These are phyloP conservation scores for Ephialtes manifestator DNA, from an alignment of 2,888 invertebrate genomes.

Conservation along the genomic window DNA sequence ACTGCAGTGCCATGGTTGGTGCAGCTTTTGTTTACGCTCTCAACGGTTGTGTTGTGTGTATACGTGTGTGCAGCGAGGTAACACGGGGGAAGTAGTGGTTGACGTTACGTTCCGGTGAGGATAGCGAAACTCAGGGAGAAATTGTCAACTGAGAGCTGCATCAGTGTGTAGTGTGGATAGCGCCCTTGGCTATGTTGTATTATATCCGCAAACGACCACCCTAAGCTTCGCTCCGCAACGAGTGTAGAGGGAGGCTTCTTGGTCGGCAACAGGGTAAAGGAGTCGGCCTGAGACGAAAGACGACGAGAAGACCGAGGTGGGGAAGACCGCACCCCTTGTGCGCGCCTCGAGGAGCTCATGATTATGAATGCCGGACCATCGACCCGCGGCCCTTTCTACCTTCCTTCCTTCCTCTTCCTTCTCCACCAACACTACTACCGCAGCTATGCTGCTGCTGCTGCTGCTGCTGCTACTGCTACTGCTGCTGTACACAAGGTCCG, in stretches of 20 bases:
- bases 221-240: conserved; percentile 9
- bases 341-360: conserved; percentile 67
- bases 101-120: conserved; percentile 54
- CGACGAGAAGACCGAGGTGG: conserved; percentile 38
- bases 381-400: conserved; percentile 70
- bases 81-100: conserved; percentile 32
- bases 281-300: conserved; percentile 27
- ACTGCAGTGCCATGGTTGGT: conserved; percentile 52
- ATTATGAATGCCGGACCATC: conserved; percentile 77
- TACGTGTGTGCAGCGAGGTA: not conserved
- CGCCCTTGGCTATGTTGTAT: conserved; percentile 36
- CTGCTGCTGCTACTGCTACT: conserved; percentile 28
- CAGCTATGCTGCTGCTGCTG: not conserved
- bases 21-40: conserved; percentile 66
- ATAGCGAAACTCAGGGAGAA: not conserved
- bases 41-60: conserved; percentile 1
- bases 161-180: conserved; percentile 4
- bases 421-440: conserved; percentile 46
- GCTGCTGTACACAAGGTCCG: conserved; percentile 46
- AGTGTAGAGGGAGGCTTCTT: conserved; percentile 27
- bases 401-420: conserved; percentile 40
- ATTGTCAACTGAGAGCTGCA: conserved; percentile 48
- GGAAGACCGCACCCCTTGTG: conserved; percentile 68
- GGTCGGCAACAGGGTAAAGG: conserved; percentile 61
- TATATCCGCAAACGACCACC: conserved; percentile 36